Percentiles rank a stretch among this genome's conserved stretches.
phyloP scores from a whole-genome alignment of 1,140 invertebrate genomes.

The Archivesica marissinica region DNA sequence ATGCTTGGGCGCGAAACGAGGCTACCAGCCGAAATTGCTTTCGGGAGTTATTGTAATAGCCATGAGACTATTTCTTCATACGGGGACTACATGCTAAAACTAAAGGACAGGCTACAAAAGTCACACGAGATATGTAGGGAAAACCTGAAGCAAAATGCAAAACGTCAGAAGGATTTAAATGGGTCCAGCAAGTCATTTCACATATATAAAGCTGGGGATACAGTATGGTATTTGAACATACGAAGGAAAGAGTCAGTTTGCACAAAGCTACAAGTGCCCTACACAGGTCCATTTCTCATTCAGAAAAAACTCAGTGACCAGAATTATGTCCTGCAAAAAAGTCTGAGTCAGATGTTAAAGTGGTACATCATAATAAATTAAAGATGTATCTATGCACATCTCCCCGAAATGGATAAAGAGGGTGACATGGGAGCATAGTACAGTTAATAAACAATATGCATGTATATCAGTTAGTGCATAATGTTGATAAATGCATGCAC shows the following conservation, averaged over 20 bases:
- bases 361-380: constrained; percentile 53
- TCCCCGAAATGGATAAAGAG: constrained; percentile 30
- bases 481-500: no score
- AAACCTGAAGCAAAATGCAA: background rate
- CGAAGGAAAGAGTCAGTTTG: background rate
- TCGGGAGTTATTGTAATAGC: constrained; percentile 7
- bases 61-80: background rate
- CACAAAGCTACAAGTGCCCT: constrained; percentile 32
- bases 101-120: background rate
- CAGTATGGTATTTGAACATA: constrained; percentile 38
- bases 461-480: no score
- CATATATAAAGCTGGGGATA: constrained; percentile 34
- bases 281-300: constrained; percentile 35
- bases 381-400: constrained; percentile 29
- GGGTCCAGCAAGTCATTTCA: background rate
- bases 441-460: no score
- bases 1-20: constrained; percentile 66
- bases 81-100: constrained; percentile 24
- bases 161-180: constrained; percentile 36
- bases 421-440: no score
- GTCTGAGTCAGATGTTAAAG: constrained; percentile 4
- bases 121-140: constrained; percentile 34
- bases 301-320: constrained; percentile 4
- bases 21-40: constrained; percentile 62
- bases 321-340: constrained; percentile 31